A percentile compares a stretch with the other conserved stretches of the same genome.
Evolutionary conservation across 2,797 vertebrate species (phyloP).

Genomic region (Choloepus didactylus): DNA sequence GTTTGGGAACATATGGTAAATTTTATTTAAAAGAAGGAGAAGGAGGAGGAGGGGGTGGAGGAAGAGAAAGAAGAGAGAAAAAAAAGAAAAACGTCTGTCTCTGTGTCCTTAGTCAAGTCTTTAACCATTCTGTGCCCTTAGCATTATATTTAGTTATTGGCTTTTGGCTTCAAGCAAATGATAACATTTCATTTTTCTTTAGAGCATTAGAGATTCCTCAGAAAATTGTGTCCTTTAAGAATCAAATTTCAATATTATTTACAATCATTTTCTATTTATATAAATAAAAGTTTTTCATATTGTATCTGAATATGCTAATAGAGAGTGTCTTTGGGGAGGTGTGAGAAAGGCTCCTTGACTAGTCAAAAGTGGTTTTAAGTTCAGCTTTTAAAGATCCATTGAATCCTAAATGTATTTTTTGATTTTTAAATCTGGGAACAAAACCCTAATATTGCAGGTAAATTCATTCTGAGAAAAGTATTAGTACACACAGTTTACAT

Average conservation of each 20-base stretch:
- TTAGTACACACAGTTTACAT: background rate
- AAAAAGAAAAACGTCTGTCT: background rate
- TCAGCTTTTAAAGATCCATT: slow-evolving; percentile 19
- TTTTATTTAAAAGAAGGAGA: background rate
- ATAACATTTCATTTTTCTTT: slow-evolving; percentile 65
- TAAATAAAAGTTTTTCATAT: slow-evolving; percentile 50
- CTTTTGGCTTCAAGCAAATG: slow-evolving; percentile 68
- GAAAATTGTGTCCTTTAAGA: slow-evolving; percentile 38
- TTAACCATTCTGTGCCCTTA: background rate
- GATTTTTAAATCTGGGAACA: slow-evolving; percentile 64
- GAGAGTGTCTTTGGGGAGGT: background rate
- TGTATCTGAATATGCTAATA: slow-evolving; percentile 56
- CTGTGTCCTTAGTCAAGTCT: slow-evolving; percentile 5
- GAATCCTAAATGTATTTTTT: slow-evolving; percentile 63
- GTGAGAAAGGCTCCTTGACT: background rate
- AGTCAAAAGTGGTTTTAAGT: slow-evolving; percentile 39
- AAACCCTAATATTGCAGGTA: slow-evolving; percentile 48
- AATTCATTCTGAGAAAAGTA: slow-evolving; percentile 58
- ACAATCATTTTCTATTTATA: slow-evolving; percentile 44
- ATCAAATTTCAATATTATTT: slow-evolving; percentile 25
- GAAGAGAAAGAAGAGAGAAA: background rate
- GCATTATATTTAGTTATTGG: background rate
- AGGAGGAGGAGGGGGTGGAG: background rate
- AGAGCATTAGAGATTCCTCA: slow-evolving; percentile 12
- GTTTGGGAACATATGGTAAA: slow-evolving; percentile 9